Evolutionary conservation across 2,113 vertebrate species (phyloP).

Genomic region (Chloropsis hardwickii): DNA sequence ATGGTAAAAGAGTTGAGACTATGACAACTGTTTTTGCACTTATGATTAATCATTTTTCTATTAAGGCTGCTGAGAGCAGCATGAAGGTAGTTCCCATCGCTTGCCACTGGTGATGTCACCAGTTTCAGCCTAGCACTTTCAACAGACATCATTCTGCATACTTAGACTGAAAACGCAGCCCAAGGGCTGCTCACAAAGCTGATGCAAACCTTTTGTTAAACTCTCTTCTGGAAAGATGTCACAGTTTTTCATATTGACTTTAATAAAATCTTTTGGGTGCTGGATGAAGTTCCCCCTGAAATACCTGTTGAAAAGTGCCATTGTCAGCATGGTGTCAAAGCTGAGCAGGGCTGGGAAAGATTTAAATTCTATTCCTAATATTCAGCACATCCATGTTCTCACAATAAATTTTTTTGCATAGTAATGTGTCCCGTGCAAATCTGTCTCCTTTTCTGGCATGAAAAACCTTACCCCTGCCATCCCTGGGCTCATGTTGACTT

Average conservation of each 20-base stretch:
- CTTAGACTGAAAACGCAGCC: background rate
- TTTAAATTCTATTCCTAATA: background rate
- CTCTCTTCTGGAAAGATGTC: background rate
- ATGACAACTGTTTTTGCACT: background rate
- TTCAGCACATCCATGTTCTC: background rate
- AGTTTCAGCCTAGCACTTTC: slow-evolving; percentile 30
- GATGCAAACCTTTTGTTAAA: background rate
- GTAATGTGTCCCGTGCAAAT: background rate
- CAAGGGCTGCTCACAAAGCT: background rate
- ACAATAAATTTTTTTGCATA: background rate
- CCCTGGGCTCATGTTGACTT: background rate
- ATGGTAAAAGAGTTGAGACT: background rate
- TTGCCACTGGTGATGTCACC: slow-evolving; percentile 39
- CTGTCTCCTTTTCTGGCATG: background rate
- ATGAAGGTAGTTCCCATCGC: slow-evolving; percentile 13
- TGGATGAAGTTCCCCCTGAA: background rate
- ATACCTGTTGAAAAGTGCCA: background rate
- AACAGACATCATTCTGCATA: background rate
- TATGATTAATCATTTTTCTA: slow-evolving; percentile 9
- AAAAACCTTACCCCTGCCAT: background rate
- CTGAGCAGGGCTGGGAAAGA: background rate
- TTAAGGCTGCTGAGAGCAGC: slow-evolving; percentile 7
- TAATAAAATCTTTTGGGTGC: background rate
- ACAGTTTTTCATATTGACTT: background rate
- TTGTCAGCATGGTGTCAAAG: slow-evolving; percentile 3